Conservation (phyloP, 2,113 vertebrate species). For the Nothocercus nigrocapillus region DNA sequence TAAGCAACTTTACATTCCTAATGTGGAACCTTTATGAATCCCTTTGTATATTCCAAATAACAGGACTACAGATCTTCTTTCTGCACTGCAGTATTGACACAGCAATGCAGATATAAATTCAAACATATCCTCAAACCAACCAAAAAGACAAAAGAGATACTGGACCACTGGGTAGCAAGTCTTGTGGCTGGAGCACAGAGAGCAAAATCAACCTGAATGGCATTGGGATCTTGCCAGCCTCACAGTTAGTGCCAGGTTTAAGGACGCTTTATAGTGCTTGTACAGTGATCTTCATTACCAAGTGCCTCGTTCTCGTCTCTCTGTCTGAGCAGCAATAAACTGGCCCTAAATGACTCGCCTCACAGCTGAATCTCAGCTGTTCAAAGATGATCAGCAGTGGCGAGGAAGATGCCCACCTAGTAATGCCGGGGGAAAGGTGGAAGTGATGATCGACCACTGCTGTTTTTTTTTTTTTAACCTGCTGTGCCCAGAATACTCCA, state of each 20-base stretch:
- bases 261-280: accelerated
- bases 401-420: neutral
- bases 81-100: neutral
- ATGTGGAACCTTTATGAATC: neutral
- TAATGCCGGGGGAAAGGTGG: neutral
- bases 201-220: neutral
- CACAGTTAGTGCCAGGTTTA: neutral
- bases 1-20: neutral
- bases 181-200: neutral
- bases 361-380: neutral
- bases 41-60: neutral
- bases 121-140: neutral
- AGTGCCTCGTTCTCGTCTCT: accelerated
- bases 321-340: neutral
- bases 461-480: neutral
- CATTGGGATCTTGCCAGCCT: neutral
- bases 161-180: neutral
- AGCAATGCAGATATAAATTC: neutral
- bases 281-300: neutral
- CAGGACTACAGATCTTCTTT: neutral
- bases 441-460: accelerated
- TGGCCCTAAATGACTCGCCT: neutral
- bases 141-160: neutral
- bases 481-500: neutral
- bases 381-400: neutral